These are phyloP conservation scores for Drosophila gaucha DNA, from an alignment of 2,888 invertebrate species.

Conservation along the genomic window DNA sequence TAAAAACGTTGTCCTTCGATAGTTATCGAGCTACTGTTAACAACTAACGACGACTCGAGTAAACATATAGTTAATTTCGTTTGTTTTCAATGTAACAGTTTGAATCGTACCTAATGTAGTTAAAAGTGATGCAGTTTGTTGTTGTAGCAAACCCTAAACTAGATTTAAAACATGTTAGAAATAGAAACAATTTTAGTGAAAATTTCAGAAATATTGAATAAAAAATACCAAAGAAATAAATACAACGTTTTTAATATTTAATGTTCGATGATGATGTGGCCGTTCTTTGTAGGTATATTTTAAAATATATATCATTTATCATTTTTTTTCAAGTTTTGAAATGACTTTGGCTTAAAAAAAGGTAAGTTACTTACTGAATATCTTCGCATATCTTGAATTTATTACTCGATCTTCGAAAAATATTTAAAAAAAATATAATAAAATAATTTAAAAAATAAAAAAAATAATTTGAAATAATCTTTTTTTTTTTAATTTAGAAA, in stretches of 20 bases:
- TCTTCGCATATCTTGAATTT: too few relatives aligned
- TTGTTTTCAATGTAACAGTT: slow-evolving; percentile 53
- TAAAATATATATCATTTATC: not conserved
- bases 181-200: slow-evolving; percentile 71
- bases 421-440: not conserved
- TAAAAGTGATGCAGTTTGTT: slow-evolving; percentile 47
- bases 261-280: not conserved
- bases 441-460: too few relatives aligned
- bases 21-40: too few relatives aligned
- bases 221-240: slow-evolving; percentile 74
- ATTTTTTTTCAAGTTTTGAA: too few relatives aligned
- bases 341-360: too few relatives aligned
- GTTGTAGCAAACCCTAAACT: slow-evolving; percentile 41
- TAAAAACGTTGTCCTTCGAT: slow-evolving; percentile 50
- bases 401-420: too few relatives aligned
- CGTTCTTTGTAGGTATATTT: too few relatives aligned
- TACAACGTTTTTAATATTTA: not conserved
- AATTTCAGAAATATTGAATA: slow-evolving; percentile 76
- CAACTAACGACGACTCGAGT: slow-evolving; percentile 36
- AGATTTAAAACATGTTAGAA: slow-evolving; percentile 52
- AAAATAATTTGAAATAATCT: too few relatives aligned
- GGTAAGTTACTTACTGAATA: too few relatives aligned
- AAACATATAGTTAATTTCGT: slow-evolving; percentile 51
- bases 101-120: slow-evolving; percentile 57
- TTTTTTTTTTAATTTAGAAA: too few relatives aligned